These are phyloP conservation scores for Phymorhynchus buccinoides DNA, from an alignment of 1,140 invertebrate species.

Conservation along the genomic window DNA sequence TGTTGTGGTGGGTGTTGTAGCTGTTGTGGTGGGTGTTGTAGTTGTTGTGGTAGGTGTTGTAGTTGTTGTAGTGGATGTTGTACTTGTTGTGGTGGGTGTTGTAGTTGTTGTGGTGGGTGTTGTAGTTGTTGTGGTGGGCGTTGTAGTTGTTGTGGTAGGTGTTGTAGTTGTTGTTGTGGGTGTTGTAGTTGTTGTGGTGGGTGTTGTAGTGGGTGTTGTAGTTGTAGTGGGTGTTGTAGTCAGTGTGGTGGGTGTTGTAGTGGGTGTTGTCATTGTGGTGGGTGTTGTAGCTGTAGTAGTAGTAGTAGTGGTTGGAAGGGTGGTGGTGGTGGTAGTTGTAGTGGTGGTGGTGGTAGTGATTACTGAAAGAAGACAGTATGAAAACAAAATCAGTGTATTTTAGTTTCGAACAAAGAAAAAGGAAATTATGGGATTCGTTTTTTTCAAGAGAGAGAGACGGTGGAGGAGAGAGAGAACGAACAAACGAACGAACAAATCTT, in stretches of 20 bases:
- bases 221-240: not conserved
- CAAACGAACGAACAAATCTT: too few species aligned
- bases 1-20: not conserved
- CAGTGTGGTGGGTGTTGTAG: not conserved
- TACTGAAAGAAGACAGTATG: too few species aligned
- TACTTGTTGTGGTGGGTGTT: not conserved
- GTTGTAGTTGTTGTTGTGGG: not conserved
- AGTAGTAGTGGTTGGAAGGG: too few species aligned
- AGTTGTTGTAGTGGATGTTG: not conserved
- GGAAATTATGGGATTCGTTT: too few species aligned
- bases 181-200: not conserved
- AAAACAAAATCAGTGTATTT: too few species aligned
- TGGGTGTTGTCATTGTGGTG: not conserved
- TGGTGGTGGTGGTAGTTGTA: too few species aligned
- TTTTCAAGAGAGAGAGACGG: too few species aligned
- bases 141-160: not conserved
- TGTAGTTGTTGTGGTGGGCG: not conserved
- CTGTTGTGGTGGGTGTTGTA: not conserved
- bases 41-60: not conserved
- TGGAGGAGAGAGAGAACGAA: too few species aligned
- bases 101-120: not conserved
- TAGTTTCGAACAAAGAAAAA: too few species aligned
- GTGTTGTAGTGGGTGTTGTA: not conserved
- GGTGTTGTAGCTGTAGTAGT: too few species aligned
- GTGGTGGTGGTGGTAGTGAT: not conserved